Base-by-base conservation (phyloP, 1,140 invertebrate genomes). In the Spodoptera frugiperda region DNA sequence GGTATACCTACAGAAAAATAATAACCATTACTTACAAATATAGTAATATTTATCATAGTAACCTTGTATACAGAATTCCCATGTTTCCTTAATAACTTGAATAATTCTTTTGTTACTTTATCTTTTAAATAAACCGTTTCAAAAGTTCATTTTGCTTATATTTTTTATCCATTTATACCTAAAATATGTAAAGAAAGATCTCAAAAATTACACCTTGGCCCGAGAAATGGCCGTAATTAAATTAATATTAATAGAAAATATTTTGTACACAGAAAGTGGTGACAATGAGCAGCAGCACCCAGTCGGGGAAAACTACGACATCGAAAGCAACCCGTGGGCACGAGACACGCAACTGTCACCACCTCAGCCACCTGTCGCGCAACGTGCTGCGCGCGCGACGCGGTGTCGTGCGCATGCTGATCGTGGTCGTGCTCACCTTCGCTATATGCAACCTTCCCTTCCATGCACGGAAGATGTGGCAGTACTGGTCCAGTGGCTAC, bases 401-500 rank as follows among this genome's bases (percentile, higher is more conserved):
- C 17, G 96, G 96, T 15, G 96, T 97, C 33, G 96, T 97, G 63
- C 96, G 97, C 61, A 97, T 98, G 95, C 94, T 98, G 21, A 96
- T 98, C 25, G 96, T 97, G 4, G 96, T 98, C 11, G 97, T 98
- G 8, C 92, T 97, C 48, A 96, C 97, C 59, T 98, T 98, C 89
- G 97, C 97, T 2, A 79, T 98, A 11, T 98, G 97, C 93, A 98
- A 98, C 90, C 91, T 98, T 21, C 97, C 97, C 0, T 97, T 97
- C 90, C 97, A 98, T 93, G 96, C 96, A 0, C 95, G 97, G 11
- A 97, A 98, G 87, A 96, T 98, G 92, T 97, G 97, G 96, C 96
- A 97, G 83, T 95, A 94, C 90, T 96, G 95, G 95, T 96, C 95
- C 74, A 93, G 92, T 77, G 94, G 93, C 78, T 97, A 97, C 89